Percentiles rank a stretch among this genome's conserved stretches.
Conservation (phyloP, 2,888 invertebrate genomes). For the Dysmachus trigonus region DNA sequence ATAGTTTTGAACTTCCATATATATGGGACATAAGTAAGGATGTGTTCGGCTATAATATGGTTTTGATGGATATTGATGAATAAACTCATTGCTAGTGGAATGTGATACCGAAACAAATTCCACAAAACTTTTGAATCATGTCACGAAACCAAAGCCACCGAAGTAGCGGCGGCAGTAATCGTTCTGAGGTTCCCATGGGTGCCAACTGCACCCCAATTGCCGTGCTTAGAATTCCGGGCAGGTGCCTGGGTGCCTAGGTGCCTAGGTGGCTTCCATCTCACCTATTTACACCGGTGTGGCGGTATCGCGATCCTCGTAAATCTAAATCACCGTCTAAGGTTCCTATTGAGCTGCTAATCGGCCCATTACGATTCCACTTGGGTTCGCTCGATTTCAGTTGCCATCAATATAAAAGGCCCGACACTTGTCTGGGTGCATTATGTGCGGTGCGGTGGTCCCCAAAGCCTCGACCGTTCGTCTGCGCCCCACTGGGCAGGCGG, state of each 20-base stretch:
- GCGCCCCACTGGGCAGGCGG: neutral
- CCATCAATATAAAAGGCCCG: neutral
- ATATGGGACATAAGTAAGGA: too few relatives aligned
- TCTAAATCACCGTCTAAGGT: neutral
- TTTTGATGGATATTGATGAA: too few relatives aligned
- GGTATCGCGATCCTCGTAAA: neutral
- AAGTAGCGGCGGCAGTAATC: neutral
- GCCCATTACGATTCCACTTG: conserved; percentile 4
- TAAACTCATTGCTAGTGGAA: neutral
- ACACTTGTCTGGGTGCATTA: neutral
- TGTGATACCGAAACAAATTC: neutral
- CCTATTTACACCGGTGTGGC: neutral
- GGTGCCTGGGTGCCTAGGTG: neutral
- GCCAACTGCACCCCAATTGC: neutral
- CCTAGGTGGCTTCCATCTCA: neutral
- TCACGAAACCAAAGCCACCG: neutral
- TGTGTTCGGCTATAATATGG: too few relatives aligned
- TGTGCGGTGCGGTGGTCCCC: neutral
- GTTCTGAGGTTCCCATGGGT: neutral
- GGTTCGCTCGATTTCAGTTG: conserved; percentile 8
- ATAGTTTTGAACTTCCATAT: too few relatives aligned
- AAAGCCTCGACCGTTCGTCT: neutral
- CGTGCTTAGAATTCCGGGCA: neutral
- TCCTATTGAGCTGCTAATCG: neutral
- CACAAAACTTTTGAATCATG: neutral